Evolutionary conservation across 2,888 invertebrate genomes (phyloP), one percentile per base, ranked within the genome.

Genomic region (Thera britannica): DNA sequence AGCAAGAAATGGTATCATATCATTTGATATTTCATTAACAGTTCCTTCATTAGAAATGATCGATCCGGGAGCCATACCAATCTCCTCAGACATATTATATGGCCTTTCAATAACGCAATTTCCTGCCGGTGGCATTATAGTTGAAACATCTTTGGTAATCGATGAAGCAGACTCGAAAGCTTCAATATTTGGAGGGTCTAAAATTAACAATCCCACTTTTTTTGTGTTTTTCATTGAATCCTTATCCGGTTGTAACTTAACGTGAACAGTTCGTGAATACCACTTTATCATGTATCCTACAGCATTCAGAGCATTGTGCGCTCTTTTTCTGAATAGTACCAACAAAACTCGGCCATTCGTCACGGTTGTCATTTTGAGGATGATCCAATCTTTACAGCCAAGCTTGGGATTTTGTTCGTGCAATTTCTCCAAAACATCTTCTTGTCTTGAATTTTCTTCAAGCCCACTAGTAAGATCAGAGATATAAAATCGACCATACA

Each of bases 331-430:
- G 23, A 65, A 62, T 8, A 54, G 11, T 34, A 65, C 55, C 8
- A 35, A 34, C 9, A 60, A 41, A 11, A 56, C 12, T 23, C 6
- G 48, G 2, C 63, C 55, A 1, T 46, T 7, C 2, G 12, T 8
- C 7, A 7, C 36, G 38, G 7, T 6, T 38, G n/a, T n/a, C 44
- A 7, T 34, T 2, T 12, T 11, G 23, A 60, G 44, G 7, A 65
- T 12, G 4, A 9, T 11, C 68, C 68, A 68, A 56, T 65, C 49
- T 35, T 62, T 49, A 59, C 65, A 62, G 23, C 62, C 65, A 8
- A 62, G 23, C 6, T 46, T 8, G 4, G 56, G 59, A 51, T 69
- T 65, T 7, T 60, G 51, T 52, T 62, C 12, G 6, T 69, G 65
- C n/a, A 69, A 12, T 60, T 56, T 41, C 1, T 41, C 6, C 23